A percentile compares a stretch with the other conserved stretches of the same genome.
Evolutionary conservation across 2,797 vertebrate genomes (phyloP).

Genomic region (Coregonus ussuriensis): DNA sequence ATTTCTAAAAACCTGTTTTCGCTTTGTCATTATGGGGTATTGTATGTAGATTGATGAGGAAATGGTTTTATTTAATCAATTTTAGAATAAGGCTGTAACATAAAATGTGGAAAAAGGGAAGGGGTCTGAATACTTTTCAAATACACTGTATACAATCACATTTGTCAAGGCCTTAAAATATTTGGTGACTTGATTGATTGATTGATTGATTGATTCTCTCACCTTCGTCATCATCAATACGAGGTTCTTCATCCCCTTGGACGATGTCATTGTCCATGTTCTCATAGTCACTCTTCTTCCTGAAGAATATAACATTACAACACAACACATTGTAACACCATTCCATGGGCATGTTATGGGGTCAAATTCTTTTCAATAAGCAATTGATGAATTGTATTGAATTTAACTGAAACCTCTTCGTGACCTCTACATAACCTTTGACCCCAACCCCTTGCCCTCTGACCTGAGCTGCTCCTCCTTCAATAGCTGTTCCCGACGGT

Average conservation of each 20-base stretch:
- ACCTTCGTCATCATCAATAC: constrained; percentile 80
- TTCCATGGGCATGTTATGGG: not conserved
- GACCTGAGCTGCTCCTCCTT: constrained; percentile 76
- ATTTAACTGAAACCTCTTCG: not conserved
- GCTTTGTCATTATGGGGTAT: too few species aligned
- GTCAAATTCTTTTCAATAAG: not conserved
- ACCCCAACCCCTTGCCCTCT: constrained; percentile 19
- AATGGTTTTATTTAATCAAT: too few species aligned
- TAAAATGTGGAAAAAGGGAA: too few species aligned
- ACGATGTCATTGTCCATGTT: constrained; percentile 83
- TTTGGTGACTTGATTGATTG: not conserved
- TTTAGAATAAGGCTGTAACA: too few species aligned
- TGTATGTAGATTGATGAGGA: too few species aligned
- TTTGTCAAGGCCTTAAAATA: too few species aligned
- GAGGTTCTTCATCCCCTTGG: constrained; percentile 82
- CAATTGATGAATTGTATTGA: not conserved
- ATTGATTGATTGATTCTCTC: constrained; percentile 18
- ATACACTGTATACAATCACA: too few species aligned
- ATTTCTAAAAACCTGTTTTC: too few species aligned
- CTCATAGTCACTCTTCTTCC: constrained; percentile 83
- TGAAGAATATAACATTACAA: constrained; percentile 50
- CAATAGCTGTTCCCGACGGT: constrained; percentile 71
- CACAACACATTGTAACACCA: not conserved
- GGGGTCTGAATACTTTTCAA: too few species aligned
- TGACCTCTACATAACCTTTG: not conserved